phyloP scores from a whole-genome alignment of 2,797 vertebrate species.

The Pagetopsis macropterus region DNA sequence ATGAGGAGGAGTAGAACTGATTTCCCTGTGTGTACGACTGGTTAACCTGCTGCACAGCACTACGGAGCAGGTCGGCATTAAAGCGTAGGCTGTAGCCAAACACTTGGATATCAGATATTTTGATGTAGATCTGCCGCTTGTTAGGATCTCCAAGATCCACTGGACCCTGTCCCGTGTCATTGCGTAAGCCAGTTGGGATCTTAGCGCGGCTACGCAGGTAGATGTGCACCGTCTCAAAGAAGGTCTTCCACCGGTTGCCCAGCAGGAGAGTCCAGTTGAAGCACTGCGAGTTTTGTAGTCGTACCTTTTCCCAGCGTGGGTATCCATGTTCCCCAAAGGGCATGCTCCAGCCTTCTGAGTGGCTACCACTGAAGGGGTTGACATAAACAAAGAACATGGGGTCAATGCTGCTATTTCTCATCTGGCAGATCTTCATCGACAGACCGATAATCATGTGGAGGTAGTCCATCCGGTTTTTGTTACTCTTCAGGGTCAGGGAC shows the following conservation, averaged over 20 bases:
- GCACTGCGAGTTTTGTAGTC: slow-evolving; percentile 96
- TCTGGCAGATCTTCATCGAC: slow-evolving; percentile 99
- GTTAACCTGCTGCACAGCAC: slow-evolving; percentile 98
- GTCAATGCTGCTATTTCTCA: slow-evolving; percentile 97
- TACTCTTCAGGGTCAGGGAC: slow-evolving; percentile 99
- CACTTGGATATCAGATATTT: slow-evolving; percentile 98
- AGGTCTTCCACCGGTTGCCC: slow-evolving; percentile 99
- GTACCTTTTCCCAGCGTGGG: slow-evolving; percentile 96
- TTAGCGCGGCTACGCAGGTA: slow-evolving; percentile 98
- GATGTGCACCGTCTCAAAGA: slow-evolving; percentile 99
- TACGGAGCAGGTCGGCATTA: slow-evolving; percentile 95
- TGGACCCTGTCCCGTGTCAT: slow-evolving; percentile 95
- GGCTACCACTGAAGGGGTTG: slow-evolving; percentile 98
- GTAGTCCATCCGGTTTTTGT: slow-evolving; percentile 99
- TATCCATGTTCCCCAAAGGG: slow-evolving; percentile 97
- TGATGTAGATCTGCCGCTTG: slow-evolving; percentile 99
- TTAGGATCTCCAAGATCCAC: slow-evolving; percentile 96
- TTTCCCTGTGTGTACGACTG: slow-evolving; percentile 98
- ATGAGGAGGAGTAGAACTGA: slow-evolving; percentile 98
- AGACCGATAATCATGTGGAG: slow-evolving; percentile 98
- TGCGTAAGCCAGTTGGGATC: slow-evolving; percentile 92
- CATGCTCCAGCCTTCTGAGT: slow-evolving; percentile 99
- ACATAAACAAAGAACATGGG: slow-evolving; percentile 99
- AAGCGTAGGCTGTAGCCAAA: slow-evolving; percentile 98
- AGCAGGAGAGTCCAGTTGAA: slow-evolving; percentile 98